Evolutionary conservation across 2,113 vertebrate genomes (phyloP).

Genomic region (Trinectes maculatus): DNA sequence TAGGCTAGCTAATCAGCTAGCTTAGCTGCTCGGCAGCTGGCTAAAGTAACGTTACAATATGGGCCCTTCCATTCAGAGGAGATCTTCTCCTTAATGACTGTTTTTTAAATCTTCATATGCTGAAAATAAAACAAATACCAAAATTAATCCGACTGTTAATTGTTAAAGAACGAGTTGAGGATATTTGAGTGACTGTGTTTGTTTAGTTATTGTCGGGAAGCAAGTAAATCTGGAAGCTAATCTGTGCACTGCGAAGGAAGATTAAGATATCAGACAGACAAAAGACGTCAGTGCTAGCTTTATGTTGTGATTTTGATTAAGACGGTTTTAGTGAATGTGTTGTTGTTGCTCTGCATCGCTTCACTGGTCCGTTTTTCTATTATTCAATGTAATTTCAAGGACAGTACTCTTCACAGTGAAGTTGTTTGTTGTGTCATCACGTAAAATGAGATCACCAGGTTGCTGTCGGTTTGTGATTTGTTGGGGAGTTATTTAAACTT

Average conservation of each 20-base stretch:
- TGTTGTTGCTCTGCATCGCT: not conserved
- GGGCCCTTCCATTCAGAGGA: constrained; percentile 64
- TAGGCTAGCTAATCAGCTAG: constrained; percentile 42
- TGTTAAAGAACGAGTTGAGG: not conserved
- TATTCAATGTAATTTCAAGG: no score
- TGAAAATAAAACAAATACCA: accelerated
- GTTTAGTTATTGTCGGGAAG: not conserved
- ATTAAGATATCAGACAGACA: constrained; percentile 36
- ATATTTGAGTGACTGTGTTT: not conserved
- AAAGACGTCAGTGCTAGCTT: constrained; percentile 1
- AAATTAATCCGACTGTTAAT: accelerated
- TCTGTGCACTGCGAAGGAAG: constrained; percentile 30
- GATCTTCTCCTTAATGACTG: not conserved
- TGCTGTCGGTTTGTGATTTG: no score
- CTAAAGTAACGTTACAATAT: constrained; percentile 57
- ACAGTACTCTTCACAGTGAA: no score
- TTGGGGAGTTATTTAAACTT: no score
- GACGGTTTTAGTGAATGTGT: not conserved
- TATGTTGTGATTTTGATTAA: not conserved
- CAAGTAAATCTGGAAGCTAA: not conserved
- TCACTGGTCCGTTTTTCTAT: not conserved
- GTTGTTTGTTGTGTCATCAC: no score
- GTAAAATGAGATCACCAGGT: no score
- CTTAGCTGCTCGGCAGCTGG: constrained; percentile 58
- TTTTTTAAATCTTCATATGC: not conserved